These are phyloP conservation scores for Nephrotoma appendiculata DNA, from an alignment of 2,888 invertebrate genomes.

Conservation along the genomic window DNA sequence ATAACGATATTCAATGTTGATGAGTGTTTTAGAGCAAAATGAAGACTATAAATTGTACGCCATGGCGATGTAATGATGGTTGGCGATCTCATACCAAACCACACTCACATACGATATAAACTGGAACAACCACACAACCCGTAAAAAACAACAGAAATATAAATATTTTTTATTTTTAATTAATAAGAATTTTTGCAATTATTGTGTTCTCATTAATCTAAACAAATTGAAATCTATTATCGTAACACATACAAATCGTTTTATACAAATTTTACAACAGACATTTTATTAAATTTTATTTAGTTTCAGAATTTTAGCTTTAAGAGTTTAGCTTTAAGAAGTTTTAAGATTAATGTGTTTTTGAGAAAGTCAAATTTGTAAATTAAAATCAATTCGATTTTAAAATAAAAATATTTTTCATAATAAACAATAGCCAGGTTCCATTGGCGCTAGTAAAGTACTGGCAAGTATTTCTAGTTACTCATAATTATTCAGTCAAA, in stretches of 20 bases:
- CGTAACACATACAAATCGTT: neutral
- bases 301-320: neutral
- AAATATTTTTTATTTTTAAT: neutral
- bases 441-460: too few relatives aligned
- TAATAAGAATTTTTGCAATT: neutral
- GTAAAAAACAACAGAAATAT: constrained; percentile 8
- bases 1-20: neutral
- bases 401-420: neutral
- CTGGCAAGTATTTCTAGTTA: too few relatives aligned
- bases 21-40: too few relatives aligned
- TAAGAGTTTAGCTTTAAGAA: neutral
- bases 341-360: neutral
- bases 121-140: constrained; percentile 17
- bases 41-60: neutral
- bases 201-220: neutral
- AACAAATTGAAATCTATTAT: neutral
- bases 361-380: neutral
- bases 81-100: constrained; percentile 21
- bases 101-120: constrained; percentile 18
- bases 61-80: neutral
- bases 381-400: neutral
- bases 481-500: too few relatives aligned
- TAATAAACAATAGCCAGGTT: too few relatives aligned
- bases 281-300: neutral
- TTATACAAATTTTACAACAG: neutral